Base-by-base conservation (phyloP, 2,888 invertebrate genomes). In the Pristionchus fissidentatus region DNA sequence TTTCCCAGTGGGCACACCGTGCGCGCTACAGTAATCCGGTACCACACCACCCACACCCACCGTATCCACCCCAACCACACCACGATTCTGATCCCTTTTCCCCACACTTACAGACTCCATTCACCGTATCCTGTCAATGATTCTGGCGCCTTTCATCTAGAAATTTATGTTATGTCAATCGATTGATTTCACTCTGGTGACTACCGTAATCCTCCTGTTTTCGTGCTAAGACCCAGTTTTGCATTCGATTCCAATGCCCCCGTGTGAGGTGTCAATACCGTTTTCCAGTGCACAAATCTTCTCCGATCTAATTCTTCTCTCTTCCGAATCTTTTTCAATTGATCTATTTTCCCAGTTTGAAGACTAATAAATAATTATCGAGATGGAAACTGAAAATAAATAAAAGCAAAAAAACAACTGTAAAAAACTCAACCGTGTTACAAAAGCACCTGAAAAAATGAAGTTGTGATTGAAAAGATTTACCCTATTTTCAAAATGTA, bases 1-100 rank as follows among this genome's bases (percentile, higher is more conserved):
- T 49, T 77, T 77, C 10, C 49, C 49, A 19, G 10, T 15, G 10
- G 13, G 13, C 49, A 15, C 49, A 49, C 49, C n/a, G 13, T 29
- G 41, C 79, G 79, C 79, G 41, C 49, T 75, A 75, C 49, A 41
- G 73, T 73, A 73, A 75, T 75, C 79, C 79, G 75, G 49, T 77
- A 49, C 75, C 49, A 77, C 75, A 77, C 75, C 75, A 10, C 75
- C 22, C 75, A 77, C 75, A 35, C 75, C n/a, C 46, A 46, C 79
- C 79, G 79, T 79, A 79, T 57, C 79, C 79, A 29, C 49, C 19
- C 38, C 66, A 38, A 19, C 32, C 46, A 35, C 49, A 26, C 75
- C 35, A 32, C 75, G 75, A 75, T 46, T 75, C 75, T 73, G 43
- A n/a, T 26, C 73, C 26, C 46, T 75, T 75, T 46, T 49, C 26